phyloP scores from a whole-genome alignment of 2,888 invertebrate species.

The Tetragonula carbonaria region DNA sequence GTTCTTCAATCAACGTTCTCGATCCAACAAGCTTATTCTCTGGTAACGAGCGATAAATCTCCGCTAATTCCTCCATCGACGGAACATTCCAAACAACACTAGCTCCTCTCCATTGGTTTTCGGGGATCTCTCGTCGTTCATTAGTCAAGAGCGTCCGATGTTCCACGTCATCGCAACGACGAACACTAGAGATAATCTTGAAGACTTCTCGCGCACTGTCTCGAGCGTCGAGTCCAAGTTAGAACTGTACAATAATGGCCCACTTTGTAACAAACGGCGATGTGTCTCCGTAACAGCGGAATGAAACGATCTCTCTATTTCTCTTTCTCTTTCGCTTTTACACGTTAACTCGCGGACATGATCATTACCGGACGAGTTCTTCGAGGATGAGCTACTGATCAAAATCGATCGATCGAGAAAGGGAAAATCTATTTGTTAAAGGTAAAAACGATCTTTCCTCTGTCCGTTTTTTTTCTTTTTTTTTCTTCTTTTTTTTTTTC shows the following conservation, averaged over 20 bases:
- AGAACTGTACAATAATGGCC: conserved; percentile 68
- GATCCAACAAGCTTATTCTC: neutral
- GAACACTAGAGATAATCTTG: conserved; percentile 29
- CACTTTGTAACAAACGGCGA: conserved; percentile 61
- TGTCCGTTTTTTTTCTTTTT: too few species aligned
- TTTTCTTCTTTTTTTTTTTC: too few species aligned
- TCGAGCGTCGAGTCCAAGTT: conserved; percentile 48
- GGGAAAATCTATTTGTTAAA: conserved; percentile 30
- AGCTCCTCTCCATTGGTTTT: neutral
- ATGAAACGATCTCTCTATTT: neutral
- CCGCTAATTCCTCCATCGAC: conserved; percentile 1
- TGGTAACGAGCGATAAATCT: conserved; percentile 29
- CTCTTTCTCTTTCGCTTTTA: neutral
- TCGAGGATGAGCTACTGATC: conserved; percentile 26
- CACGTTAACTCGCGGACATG: neutral
- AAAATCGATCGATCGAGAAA: conserved; percentile 44
- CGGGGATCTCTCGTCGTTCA: neutral
- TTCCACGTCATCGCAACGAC: conserved; percentile 12
- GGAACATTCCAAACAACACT: conserved; percentile 2
- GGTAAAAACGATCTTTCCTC: conserved; percentile 41
- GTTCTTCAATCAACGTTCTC: conserved; percentile 11
- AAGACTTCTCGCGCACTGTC: conserved; percentile 44
- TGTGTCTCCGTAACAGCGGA: conserved; percentile 9
- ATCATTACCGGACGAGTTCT: conserved; percentile 20
- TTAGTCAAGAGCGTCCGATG: neutral